Percentiles rank a stretch among this genome's conserved stretches.
phyloP scores from a whole-genome alignment of 2,888 invertebrate species.

The Cheiracanthium punctorium region DNA sequence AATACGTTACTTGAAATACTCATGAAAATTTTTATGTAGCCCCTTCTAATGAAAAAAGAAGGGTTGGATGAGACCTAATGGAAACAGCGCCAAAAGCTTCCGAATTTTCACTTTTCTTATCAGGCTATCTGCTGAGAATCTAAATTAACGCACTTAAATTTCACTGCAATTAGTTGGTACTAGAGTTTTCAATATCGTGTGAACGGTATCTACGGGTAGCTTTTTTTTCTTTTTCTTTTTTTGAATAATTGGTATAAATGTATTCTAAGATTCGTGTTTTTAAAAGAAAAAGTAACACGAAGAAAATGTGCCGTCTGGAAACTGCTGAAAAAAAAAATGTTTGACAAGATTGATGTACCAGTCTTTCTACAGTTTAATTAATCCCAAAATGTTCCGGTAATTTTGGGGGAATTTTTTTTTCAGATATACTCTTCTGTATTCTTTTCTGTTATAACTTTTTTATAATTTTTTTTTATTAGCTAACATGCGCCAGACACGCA shows the following conservation, averaged over 20 bases:
- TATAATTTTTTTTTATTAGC: background rate
- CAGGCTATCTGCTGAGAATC: slow-evolving; percentile 54
- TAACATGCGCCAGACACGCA: background rate
- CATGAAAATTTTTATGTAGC: too few species aligned
- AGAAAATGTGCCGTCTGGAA: background rate
- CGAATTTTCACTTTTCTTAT: slow-evolving; percentile 8
- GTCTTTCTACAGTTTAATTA: background rate
- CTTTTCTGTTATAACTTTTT: background rate
- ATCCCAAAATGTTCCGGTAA: background rate
- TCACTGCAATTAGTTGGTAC: slow-evolving; percentile 17
- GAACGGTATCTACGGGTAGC: too few species aligned
- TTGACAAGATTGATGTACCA: background rate
- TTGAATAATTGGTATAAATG: slow-evolving; percentile 13
- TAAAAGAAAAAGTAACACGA: background rate
- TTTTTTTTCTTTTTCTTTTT: background rate
- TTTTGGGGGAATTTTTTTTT: background rate
- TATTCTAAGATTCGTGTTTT: background rate
- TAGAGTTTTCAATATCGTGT: background rate
- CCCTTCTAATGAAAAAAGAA: background rate
- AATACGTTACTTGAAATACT: too few species aligned
- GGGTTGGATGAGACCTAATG: background rate
- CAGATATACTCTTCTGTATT: background rate
- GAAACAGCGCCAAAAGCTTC: background rate
- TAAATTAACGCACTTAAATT: slow-evolving; percentile 62
- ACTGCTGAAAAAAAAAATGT: background rate